phyloP scores from a whole-genome alignment of 2,888 invertebrate species.

The Caenorhabditis imperialis region DNA sequence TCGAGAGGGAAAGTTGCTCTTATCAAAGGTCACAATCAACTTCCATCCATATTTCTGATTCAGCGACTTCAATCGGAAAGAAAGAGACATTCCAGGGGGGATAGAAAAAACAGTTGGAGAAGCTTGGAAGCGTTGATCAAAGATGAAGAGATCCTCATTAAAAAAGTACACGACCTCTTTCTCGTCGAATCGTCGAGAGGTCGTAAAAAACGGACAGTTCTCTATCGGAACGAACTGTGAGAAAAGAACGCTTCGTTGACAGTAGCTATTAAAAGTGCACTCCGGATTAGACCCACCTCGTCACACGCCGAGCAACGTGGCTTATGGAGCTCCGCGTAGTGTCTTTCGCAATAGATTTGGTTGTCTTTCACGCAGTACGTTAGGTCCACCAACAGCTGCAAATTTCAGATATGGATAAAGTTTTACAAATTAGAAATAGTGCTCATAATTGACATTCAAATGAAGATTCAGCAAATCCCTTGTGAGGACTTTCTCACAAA shows the following conservation, averaged over 20 bases:
- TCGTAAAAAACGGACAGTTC: constrained; percentile 6
- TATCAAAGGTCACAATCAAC: no score
- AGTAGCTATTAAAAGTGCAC: constrained; percentile 18
- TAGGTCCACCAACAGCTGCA: constrained; percentile 91
- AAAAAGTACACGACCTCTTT: constrained; percentile 23
- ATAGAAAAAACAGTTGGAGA: neutral
- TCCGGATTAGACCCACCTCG: no score
- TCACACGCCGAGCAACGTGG: constrained; percentile 97
- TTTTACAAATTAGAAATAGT: no score
- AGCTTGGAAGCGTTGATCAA: neutral
- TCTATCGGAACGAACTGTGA: neutral
- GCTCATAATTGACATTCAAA: neutral
- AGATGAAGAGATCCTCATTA: constrained; percentile 11
- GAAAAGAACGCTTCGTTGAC: constrained; percentile 7
- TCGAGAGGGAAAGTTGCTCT: neutral
- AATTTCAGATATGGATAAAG: no score
- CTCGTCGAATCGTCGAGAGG: constrained; percentile 1
- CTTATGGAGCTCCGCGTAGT: constrained; percentile 95
- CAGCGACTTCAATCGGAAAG: no score
- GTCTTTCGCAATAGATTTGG: constrained; percentile 91
- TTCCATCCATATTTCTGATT: no score
- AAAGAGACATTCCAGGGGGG: no score
- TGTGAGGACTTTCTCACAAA: no score
- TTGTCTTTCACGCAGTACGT: constrained; percentile 94
- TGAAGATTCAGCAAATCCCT: neutral